Percentiles rank a stretch among this genome's conserved stretches.
Conservation (phyloP, 2,797 vertebrate genomes). For the Saguinus oedipus region DNA sequence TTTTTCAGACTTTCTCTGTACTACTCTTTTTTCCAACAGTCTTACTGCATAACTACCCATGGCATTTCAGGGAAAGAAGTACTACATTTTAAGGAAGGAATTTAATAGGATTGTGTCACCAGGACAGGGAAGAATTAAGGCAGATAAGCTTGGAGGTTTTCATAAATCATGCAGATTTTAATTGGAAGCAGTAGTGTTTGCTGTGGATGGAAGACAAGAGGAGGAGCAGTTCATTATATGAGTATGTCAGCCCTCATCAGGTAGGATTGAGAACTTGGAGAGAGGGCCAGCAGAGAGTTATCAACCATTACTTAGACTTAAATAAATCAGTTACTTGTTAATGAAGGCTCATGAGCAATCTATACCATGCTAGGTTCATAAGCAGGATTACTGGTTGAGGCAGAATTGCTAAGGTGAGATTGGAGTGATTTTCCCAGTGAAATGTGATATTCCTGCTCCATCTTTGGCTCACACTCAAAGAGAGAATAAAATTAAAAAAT, state of each 20-base stretch:
- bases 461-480: background rate
- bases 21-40: background rate
- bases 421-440: conserved; percentile 29
- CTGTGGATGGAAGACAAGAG: conserved; percentile 72
- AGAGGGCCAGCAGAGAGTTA: conserved; percentile 69
- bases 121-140: conserved; percentile 77
- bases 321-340: conserved; percentile 83
- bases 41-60: background rate
- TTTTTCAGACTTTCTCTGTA: background rate
- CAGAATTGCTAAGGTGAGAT: background rate
- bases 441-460: background rate
- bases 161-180: conserved; percentile 85
- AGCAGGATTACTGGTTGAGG: background rate
- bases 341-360: conserved; percentile 77
- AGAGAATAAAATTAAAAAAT: background rate
- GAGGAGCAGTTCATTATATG: conserved; percentile 77
- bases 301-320: conserved; percentile 79
- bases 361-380: background rate
- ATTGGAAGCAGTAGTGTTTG: conserved; percentile 78
- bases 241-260: conserved; percentile 77
- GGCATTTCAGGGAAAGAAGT: background rate
- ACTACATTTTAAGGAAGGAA: conserved; percentile 72
- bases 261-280: conserved; percentile 68
- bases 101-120: conserved; percentile 75
- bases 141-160: conserved; percentile 81